Evolutionary conservation across 23 tunicate genomes (phyloP).

Genomic region (Pegea sp.): DNA sequence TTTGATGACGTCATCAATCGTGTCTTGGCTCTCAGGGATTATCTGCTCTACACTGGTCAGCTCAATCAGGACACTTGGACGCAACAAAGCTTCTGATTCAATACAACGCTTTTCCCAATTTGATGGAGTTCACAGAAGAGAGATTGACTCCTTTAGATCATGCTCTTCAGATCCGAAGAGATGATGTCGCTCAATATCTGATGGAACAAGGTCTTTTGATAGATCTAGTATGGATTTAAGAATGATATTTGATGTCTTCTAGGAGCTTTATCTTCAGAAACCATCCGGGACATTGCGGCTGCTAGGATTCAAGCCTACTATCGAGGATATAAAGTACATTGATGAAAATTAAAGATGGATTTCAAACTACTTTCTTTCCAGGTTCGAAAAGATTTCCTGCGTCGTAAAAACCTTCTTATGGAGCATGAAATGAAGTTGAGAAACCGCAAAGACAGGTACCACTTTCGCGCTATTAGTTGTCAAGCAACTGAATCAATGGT

Average conservation of each 20-base stretch:
- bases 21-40: constrained; percentile 19
- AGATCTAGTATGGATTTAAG: neutral
- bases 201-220: constrained; percentile 88
- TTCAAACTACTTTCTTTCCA: constrained; percentile 1
- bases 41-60: constrained; percentile 92
- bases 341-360: neutral
- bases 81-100: constrained; percentile 68
- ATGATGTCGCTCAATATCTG: constrained; percentile 68
- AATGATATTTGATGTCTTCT: neutral
- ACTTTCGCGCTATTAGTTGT: neutral
- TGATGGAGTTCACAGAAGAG: constrained; percentile 83
- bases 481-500: no score
- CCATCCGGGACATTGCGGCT: constrained; percentile 72
- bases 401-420: constrained; percentile 35
- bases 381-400: constrained; percentile 51
- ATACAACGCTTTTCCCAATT: constrained; percentile 72
- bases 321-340: constrained; percentile 36
- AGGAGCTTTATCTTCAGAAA: constrained; percentile 89
- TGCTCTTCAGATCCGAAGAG: constrained; percentile 44
- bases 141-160: constrained; percentile 81
- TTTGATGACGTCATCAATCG: neutral
- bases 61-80: constrained; percentile 73
- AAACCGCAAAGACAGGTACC: constrained; percentile 20
- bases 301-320: constrained; percentile 74
- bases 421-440: constrained; percentile 22